Evolutionary conservation across 2,113 vertebrate species (phyloP).

Genomic region (Sclerurus mexicanus): DNA sequence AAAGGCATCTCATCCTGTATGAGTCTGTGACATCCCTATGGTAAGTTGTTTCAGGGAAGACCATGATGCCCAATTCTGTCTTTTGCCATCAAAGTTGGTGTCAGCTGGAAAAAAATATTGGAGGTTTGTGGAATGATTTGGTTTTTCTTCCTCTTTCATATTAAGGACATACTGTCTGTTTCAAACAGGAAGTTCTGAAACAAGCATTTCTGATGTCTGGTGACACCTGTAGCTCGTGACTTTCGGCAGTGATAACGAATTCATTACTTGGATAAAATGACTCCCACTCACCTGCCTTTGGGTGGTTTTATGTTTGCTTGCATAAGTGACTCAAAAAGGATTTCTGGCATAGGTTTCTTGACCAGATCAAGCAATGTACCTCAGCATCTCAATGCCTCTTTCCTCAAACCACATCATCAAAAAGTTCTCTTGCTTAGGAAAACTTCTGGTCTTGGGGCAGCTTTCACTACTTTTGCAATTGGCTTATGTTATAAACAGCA

Average conservation of each 20-base stretch:
- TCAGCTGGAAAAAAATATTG: background rate
- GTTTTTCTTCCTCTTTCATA: background rate
- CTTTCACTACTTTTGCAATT: background rate
- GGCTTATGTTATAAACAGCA: background rate
- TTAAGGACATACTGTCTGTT: rapidly evolving
- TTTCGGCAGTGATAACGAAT: background rate
- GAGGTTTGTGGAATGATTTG: background rate
- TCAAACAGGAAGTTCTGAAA: background rate
- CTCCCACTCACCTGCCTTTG: background rate
- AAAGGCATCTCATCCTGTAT: background rate
- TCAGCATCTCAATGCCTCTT: background rate
- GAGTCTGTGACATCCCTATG: rapidly evolving
- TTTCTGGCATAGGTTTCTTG: background rate
- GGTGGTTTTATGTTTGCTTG: background rate
- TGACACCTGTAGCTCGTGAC: background rate
- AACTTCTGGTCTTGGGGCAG: background rate
- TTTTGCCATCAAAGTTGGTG: background rate
- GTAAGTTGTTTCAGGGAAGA: background rate
- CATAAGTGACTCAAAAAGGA: background rate
- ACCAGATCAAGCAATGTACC: background rate
- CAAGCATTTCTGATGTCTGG: background rate
- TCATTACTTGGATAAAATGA: background rate
- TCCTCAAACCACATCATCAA: background rate
- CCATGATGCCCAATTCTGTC: background rate
- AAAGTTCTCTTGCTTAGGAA: background rate